Conservation (phyloP, 2,888 invertebrate genomes). For the Linyphia triangularis region DNA sequence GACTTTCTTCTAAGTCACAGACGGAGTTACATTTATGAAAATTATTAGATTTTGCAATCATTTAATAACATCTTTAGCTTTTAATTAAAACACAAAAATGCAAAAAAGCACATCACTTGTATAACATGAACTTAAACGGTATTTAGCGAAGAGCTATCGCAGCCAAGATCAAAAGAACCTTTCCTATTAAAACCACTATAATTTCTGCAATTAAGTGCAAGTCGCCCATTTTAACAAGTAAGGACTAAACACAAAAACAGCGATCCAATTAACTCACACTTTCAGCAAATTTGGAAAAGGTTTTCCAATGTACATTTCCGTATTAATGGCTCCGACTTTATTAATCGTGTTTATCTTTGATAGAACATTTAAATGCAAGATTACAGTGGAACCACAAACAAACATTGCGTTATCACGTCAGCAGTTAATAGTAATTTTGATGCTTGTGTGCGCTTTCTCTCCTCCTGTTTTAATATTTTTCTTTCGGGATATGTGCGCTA, state of each 20-base stretch:
- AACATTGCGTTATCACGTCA: constrained; percentile 51
- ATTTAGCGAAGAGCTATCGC: constrained; percentile 20
- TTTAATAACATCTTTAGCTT: constrained; percentile 51
- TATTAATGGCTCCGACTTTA: constrained; percentile 68
- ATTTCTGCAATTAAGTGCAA: constrained; percentile 57
- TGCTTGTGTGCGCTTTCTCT: constrained; percentile 9
- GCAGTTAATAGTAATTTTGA: constrained; percentile 30
- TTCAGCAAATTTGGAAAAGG: constrained; percentile 50
- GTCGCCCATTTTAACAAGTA: constrained; percentile 59
- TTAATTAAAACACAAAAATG: constrained; percentile 36
- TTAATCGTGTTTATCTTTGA: constrained; percentile 71
- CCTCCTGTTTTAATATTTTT: constrained; percentile 62
- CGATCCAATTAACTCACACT: constrained; percentile 68
- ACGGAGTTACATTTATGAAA: constrained; percentile 40
- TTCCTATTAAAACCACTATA: constrained; percentile 57
- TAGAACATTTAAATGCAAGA: constrained; percentile 58
- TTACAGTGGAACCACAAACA: constrained; percentile 63
- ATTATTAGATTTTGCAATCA: constrained; percentile 54
- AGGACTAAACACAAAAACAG: constrained; percentile 70
- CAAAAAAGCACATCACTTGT: background rate
- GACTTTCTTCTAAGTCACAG: constrained; percentile 23
- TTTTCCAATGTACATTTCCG: constrained; percentile 32
- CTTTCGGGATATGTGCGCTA: constrained; percentile 58
- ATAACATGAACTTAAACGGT: constrained; percentile 53
- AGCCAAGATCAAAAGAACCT: constrained; percentile 6